A percentile compares a stretch with the other conserved stretches of the same genome.
Evolutionary conservation across 2,113 vertebrate genomes (phyloP).

Genomic region (Alouatta palliata): DNA sequence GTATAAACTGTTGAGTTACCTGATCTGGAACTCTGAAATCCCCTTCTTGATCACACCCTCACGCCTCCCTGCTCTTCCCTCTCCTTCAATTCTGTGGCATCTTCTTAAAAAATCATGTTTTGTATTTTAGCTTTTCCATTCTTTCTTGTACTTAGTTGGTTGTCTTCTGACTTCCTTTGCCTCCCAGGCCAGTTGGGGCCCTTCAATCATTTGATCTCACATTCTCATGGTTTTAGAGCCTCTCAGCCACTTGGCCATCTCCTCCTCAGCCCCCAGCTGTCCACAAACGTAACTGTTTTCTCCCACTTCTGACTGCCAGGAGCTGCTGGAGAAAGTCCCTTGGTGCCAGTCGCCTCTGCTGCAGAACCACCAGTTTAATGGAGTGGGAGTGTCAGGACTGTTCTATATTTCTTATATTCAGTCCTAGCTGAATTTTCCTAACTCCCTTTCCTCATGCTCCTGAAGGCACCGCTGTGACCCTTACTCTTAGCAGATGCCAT

Average conservation of each 20-base stretch:
- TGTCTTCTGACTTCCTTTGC: not conserved
- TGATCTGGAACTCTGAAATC: not conserved
- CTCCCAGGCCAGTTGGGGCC: not conserved
- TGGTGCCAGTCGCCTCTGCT: not conserved
- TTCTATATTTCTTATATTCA: not conserved
- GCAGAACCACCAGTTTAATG: not conserved
- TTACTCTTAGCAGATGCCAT: not conserved
- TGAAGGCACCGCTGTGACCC: not conserved
- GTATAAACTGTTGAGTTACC: not conserved
- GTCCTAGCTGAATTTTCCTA: not conserved
- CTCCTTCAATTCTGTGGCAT: not conserved
- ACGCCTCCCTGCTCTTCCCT: not conserved
- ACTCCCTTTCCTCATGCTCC: not conserved
- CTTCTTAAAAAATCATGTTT: not conserved
- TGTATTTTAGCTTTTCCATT: not conserved
- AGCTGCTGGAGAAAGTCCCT: not conserved
- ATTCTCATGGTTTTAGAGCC: not conserved
- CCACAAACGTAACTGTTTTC: not conserved
- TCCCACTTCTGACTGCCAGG: not conserved
- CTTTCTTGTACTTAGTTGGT: not conserved
- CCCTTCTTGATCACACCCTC: not conserved
- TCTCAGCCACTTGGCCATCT: not conserved
- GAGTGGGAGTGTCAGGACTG: not conserved
- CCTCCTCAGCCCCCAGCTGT: conserved; percentile 2
- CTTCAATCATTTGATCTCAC: not conserved